phyloP scores from a whole-genome alignment of 2,888 invertebrate species.

The Gymnoscelis rufifasciata region DNA sequence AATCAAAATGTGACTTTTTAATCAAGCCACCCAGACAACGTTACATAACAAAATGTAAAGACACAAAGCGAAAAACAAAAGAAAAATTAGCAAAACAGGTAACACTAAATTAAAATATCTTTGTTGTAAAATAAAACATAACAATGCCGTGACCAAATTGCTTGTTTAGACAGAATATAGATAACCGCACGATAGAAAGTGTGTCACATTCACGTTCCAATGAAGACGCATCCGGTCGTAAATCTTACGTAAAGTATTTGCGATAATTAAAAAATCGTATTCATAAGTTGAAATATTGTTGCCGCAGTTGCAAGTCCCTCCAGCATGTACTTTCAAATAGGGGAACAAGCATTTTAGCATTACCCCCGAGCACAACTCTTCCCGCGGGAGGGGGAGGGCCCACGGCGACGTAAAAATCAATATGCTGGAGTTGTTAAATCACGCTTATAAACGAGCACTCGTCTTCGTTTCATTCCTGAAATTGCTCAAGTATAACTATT shows the following conservation, averaged over 20 bases:
- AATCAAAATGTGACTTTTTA: no score
- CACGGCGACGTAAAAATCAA: conserved; percentile 81
- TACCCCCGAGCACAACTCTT: conserved; percentile 80
- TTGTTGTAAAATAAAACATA: conserved; percentile 52
- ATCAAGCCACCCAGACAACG: no score
- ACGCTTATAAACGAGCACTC: conserved; percentile 82
- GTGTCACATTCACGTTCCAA: conserved; percentile 71
- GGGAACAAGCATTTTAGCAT: conserved; percentile 80
- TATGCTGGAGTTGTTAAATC: conserved; percentile 88
- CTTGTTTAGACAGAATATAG: conserved; percentile 60
- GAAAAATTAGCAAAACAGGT: conserved; percentile 16
- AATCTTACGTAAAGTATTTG: conserved; percentile 64
- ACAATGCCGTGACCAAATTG: conserved; percentile 48
- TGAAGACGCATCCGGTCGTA: conserved; percentile 72
- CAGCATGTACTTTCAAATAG: conserved; percentile 80
- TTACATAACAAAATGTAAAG: not conserved
- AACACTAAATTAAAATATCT: conserved; percentile 37
- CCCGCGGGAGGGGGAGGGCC: conserved; percentile 76
- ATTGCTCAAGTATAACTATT: conserved; percentile 60
- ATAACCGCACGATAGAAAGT: conserved; percentile 71
- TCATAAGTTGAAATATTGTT: conserved; percentile 47
- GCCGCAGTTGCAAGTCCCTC: conserved; percentile 60
- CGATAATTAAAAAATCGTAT: conserved; percentile 54
- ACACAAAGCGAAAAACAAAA: conserved; percentile 12
- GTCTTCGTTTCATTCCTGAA: conserved; percentile 79